Evolutionary conservation across 2,113 vertebrate species (phyloP), one percentile per base, ranked within the genome.

Genomic region (Perca flavescens): DNA sequence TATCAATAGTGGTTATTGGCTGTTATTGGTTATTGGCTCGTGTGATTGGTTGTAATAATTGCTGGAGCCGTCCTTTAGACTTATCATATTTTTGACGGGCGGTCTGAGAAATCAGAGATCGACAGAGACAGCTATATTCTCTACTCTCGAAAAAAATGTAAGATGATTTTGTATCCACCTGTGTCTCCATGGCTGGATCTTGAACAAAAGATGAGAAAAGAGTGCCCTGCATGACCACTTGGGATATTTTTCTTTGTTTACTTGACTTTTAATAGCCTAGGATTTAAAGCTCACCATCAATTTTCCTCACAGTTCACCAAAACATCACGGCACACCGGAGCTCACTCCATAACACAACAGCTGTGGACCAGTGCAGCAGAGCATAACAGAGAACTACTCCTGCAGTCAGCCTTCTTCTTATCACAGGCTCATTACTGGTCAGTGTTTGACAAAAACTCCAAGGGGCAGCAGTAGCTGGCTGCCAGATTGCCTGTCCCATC

Each of bases 401-500:
- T 36, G 78, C 84, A 22, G 89, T 60, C 64, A 9, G 84, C 47
- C 87, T 76, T 87, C 67, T 76, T 91, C 80, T 86, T 69, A 91
- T 84, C 84, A 43, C 57, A 1, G 80, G 53, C 82, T 88, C 86
- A 88, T 88, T 89, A 84, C 86, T 73, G 88, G 80, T 65, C 85
- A 86, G 74, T 64, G 83, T 87, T 75, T 75, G 86, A 86, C 81
- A 80, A 76, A 77, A 81, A 76, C 83, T 85, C 88, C 56, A 9
- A 82, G 83, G 73, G 77, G 78, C 70, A 66, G 81, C 65, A 6
- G 87, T 77, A 81, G 79, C 86, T 43, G 80, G 77, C 71, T 69
- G 68, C 68, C 88, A 92, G 90, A 94, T 93, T 93, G 90, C n/a
- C 87, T 80, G 83, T 88, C 67, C 66, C 71, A 21, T 90, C 83